A percentile compares a stretch with the other conserved stretches of the same genome.
Evolutionary conservation across 1,140 invertebrate species (phyloP).

Genomic region (Drosophila orena): DNA sequence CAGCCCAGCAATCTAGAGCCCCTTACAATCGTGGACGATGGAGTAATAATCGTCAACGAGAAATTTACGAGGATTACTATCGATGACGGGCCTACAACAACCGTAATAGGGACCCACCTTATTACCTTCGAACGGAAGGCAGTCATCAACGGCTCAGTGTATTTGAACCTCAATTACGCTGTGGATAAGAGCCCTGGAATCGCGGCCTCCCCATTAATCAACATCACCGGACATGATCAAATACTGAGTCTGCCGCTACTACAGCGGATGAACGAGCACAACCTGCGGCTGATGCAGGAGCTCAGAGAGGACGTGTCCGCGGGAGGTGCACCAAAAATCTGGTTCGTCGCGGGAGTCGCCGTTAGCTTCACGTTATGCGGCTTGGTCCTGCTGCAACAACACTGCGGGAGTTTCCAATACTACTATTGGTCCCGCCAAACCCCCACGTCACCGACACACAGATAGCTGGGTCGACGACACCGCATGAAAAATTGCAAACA

Average conservation of each 20-base stretch:
- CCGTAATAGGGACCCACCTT: conserved; percentile 3
- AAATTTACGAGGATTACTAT: conserved; percentile 3
- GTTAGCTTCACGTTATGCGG: conserved; percentile 3
- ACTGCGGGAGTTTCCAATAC: too few relatives aligned
- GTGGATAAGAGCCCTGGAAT: conserved; percentile 4
- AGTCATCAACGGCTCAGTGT: conserved; percentile 7
- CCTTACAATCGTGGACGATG: too few relatives aligned
- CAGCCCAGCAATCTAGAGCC: too few relatives aligned
- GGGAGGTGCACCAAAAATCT: background rate
- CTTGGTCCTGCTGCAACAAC: background rate
- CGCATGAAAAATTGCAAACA: too few relatives aligned
- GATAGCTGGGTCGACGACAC: too few relatives aligned
- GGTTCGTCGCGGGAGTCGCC: conserved; percentile 5
- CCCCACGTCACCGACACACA: too few relatives aligned
- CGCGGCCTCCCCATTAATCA: conserved; percentile 7
- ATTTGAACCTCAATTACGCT: conserved; percentile 12
- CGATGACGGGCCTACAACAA: conserved; percentile 6
- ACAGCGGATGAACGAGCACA: conserved; percentile 17
- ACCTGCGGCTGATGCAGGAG: conserved; percentile 17
- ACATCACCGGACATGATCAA: background rate
- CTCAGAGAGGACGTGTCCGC: conserved; percentile 9
- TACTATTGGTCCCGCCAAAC: too few relatives aligned
- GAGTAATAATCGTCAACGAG: background rate
- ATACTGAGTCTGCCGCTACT: background rate
- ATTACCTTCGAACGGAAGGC: conserved; percentile 7